Percentiles rank a stretch among this genome's conserved stretches.
These are phyloP conservation scores for Epiperipatus broadwayi DNA, from an alignment of 2,888 invertebrate genomes.

Conservation along the genomic window DNA sequence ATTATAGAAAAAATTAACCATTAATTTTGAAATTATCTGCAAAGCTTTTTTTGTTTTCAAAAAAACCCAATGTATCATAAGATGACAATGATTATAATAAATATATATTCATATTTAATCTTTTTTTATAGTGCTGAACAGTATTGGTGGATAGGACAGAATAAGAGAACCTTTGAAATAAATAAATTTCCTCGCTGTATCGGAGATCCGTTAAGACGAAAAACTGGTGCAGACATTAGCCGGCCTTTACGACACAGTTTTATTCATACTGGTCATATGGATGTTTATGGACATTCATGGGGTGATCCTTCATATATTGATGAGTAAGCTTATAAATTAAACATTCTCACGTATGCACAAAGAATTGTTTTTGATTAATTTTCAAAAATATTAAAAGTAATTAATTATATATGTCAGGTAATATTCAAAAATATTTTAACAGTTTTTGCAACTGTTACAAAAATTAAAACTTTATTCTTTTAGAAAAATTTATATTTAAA, in stretches of 20 bases:
- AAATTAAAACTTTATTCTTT: no score
- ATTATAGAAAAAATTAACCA: no score
- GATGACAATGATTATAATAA: constrained; percentile 1
- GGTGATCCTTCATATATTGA: constrained; percentile 60
- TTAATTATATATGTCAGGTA: no score
- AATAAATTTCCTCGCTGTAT: constrained; percentile 65
- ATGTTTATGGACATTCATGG: constrained; percentile 57
- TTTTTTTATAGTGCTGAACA: constrained; percentile 40
- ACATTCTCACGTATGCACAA: no score
- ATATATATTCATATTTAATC: background rate
- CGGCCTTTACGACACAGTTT: constrained; percentile 59
- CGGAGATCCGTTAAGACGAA: constrained; percentile 48
- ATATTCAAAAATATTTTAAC: no score
- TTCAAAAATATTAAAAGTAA: no score
- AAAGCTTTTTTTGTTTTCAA: no score
- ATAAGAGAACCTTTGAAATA: constrained; percentile 65
- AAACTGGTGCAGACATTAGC: constrained; percentile 50
- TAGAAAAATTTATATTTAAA: no score
- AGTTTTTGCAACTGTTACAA: no score
- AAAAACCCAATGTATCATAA: no score
- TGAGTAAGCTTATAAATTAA: constrained; percentile 34
- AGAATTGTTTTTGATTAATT: no score
- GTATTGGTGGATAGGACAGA: constrained; percentile 92
- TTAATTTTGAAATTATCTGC: no score
- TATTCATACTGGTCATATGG: constrained; percentile 47